Conservation (phyloP, 2,113 vertebrate genomes). For the Etheostoma spectabile region DNA sequence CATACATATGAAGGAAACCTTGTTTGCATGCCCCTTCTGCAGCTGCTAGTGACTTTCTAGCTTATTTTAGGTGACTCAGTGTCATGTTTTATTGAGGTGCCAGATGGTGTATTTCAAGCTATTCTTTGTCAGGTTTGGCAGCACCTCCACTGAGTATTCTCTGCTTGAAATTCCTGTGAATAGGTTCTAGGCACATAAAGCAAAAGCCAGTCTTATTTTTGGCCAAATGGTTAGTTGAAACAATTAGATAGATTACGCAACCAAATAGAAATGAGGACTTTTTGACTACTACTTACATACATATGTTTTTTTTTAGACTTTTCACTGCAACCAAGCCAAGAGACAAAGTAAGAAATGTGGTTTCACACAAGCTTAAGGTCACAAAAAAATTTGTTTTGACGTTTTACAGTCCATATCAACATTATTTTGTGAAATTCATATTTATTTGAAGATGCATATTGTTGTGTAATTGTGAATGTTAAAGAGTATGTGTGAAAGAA, state of each 20-base stretch:
- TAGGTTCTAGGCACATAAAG: slow-evolving; percentile 9
- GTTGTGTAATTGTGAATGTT: slow-evolving; percentile 62
- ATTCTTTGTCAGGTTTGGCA: slow-evolving; percentile 33
- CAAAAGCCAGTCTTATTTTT: slow-evolving; percentile 38
- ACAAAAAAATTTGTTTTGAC: slow-evolving; percentile 28
- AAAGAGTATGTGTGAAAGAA: slow-evolving; percentile 50
- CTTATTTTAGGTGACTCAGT: slow-evolving; percentile 39
- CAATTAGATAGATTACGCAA: not conserved
- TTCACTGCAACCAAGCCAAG: slow-evolving; percentile 16
- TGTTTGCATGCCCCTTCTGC: slow-evolving; percentile 21
- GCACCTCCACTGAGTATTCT: slow-evolving; percentile 35
- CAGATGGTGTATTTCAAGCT: slow-evolving; percentile 36
- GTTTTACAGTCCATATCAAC: slow-evolving; percentile 20
- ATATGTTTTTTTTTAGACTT: not conserved
- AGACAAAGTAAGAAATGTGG: not conserved
- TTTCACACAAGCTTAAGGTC: not conserved
- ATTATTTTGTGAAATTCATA: slow-evolving; percentile 53
- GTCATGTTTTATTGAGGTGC: slow-evolving; percentile 64
- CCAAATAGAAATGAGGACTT: slow-evolving; percentile 14
- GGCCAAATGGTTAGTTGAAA: slow-evolving; percentile 31
- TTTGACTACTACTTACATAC: not conserved
- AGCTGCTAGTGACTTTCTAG: slow-evolving; percentile 41
- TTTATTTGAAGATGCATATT: slow-evolving; percentile 73
- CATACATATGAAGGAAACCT: slow-evolving; percentile 54
- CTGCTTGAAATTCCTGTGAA: slow-evolving; percentile 35